A percentile compares a stretch with the other conserved stretches of the same genome.
Conservation (phyloP, 2,113 vertebrate genomes). For the Hystrix cristata region DNA sequence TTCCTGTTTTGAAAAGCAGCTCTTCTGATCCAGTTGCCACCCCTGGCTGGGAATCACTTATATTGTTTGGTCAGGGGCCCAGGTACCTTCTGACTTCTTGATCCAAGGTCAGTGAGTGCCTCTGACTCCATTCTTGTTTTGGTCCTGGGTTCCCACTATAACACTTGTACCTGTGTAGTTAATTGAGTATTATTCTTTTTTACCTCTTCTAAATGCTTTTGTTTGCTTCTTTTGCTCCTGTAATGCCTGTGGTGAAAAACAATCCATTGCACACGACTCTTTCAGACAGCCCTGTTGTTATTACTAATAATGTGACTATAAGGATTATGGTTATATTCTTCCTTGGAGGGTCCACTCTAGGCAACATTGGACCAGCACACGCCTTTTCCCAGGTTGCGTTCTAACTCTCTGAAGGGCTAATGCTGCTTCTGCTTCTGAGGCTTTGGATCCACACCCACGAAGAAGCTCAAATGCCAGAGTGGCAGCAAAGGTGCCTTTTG, state of each 20-base stretch:
- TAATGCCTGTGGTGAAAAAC: neutral
- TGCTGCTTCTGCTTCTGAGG: neutral
- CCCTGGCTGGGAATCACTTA: too few species aligned
- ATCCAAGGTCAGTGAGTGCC: neutral
- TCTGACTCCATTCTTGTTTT: neutral
- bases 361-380: neutral
- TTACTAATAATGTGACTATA: accelerated
- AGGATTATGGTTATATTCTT: neutral
- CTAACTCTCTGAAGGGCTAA: neutral
- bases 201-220: neutral
- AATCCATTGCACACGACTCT: neutral
- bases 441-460: accelerated
- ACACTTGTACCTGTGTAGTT: neutral
- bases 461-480: neutral
- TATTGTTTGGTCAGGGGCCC: neutral
- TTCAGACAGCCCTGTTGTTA: neutral
- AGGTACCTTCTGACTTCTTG: neutral
- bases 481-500: neutral
- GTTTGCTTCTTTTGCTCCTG: neutral
- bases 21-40: neutral
- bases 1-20: neutral
- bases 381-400: neutral
- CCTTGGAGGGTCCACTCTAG: neutral
- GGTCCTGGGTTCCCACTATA: neutral
- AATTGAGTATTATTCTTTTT: neutral